Base-by-base conservation (phyloP, 2,888 invertebrate genomes). In the Aethes cnicana region DNA sequence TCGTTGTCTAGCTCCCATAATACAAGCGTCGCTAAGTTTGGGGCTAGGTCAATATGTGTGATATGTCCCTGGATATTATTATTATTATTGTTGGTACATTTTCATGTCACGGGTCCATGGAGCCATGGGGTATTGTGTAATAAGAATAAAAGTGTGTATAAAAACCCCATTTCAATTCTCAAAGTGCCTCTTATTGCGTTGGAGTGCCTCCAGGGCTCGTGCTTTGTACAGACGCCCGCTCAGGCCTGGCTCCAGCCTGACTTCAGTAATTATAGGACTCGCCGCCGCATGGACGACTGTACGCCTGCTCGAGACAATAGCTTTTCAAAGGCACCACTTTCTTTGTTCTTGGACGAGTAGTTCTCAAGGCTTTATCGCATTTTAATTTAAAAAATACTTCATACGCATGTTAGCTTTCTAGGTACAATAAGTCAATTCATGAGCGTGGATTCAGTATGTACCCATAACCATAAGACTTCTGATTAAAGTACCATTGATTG, bases 281-380 rank as follows among this genome's bases (percentile, higher is more conserved):
- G 23, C 30, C 9, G 9, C 7, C 8, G 18, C 44, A 20, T 14
- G 28, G 23, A 16, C 7, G 11, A 11, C 16, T 12, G 43, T 37
- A 44, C 44, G 18, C 8, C 17, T 28, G 33, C 35, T 35, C 20
- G 25, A 44, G 50, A 50, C 50, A 50, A 44, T 44, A 28, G 44
- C 44, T 32, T 43, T 32, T 50, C 44, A 50, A 44, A 20, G 44
- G 37, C 37, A 50, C 37, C 50, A 14, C 44, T 37, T 37, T 20
- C 50, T 50, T 50, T 50, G 37, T 50, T 50, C 50, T 30, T 37
- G 20, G 17, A 44, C 37, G 25, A 30, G 32, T 8, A 37, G 9
- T 37, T 30, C 50, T 25, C n/a, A n/a, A 26, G 14, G 11, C 33
- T 43, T 36, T 23, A 50, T 50, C 30, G 30, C 28, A 18, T 37